Percentiles rank a stretch among this genome's conserved stretches.
Evolutionary conservation across 2,888 invertebrate genomes (phyloP).

Genomic region (Clusia tigrina): DNA sequence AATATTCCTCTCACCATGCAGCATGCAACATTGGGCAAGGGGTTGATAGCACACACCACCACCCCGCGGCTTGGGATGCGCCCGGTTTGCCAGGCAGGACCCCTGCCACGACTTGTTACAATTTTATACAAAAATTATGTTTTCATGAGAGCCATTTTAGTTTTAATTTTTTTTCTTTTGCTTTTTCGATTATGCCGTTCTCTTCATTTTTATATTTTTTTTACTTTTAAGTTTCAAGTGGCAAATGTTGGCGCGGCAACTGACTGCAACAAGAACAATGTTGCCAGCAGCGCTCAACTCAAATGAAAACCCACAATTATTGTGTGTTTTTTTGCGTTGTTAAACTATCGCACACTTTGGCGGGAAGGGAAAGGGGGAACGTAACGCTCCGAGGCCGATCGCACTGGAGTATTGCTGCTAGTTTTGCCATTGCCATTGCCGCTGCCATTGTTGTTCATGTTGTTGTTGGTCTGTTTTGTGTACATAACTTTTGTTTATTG

Average conservation of each 20-base stretch:
- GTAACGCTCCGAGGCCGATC: too few relatives aligned
- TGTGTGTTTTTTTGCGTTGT: slow-evolving; percentile 26
- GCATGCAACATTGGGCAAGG: slow-evolving; percentile 30
- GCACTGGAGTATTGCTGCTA: slow-evolving; percentile 27
- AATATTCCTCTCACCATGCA: background rate
- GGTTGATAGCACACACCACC: slow-evolving; percentile 35
- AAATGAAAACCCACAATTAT: slow-evolving; percentile 55
- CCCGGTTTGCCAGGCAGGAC: slow-evolving; percentile 12
- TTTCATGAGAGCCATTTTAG: slow-evolving; percentile 36
- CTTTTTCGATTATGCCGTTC: background rate
- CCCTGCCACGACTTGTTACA: slow-evolving; percentile 35
- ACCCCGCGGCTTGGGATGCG: background rate
- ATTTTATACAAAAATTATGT: slow-evolving; percentile 21
- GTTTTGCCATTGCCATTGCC: slow-evolving; percentile 15
- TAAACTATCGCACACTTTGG: slow-evolving; percentile 9
- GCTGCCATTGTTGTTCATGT: slow-evolving; percentile 19
- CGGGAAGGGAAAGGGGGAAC: slow-evolving; percentile 18
- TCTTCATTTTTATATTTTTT: slow-evolving; percentile 14
- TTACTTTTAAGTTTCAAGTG: slow-evolving; percentile 45
- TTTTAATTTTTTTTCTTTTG: slow-evolving; percentile 18
- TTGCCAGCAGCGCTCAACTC: slow-evolving; percentile 25
- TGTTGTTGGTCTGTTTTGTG: slow-evolving; percentile 33
- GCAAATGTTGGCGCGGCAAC: slow-evolving; percentile 38
- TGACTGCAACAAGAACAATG: slow-evolving; percentile 17
- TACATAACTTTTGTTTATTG: slow-evolving; percentile 57